These are phyloP conservation scores for Liparis tanakae DNA, from an alignment of 2,797 vertebrate species.

Conservation along the genomic window DNA sequence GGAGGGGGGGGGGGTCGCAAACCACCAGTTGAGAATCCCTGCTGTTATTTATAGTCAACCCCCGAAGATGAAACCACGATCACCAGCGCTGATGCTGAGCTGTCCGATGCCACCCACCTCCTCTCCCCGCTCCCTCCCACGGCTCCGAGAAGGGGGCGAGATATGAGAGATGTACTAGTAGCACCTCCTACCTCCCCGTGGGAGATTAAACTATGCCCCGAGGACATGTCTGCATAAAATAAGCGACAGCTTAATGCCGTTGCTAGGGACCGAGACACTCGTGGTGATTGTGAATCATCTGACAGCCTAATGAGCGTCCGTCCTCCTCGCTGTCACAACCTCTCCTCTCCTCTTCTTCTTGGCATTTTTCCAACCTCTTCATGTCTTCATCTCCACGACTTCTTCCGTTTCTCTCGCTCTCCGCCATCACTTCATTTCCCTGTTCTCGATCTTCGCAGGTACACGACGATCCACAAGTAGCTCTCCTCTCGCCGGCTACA, in stretches of 20 bases:
- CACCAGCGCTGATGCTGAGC: constrained; percentile 23
- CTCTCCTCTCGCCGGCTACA: neutral
- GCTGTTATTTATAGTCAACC: constrained; percentile 21
- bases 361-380: constrained; percentile 31
- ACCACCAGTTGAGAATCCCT: no score
- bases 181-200: constrained; percentile 15
- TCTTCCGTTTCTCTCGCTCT: neutral
- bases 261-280: constrained; percentile 24
- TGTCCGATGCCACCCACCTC: constrained; percentile 22
- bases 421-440: constrained; percentile 1
- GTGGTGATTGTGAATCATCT: constrained; percentile 27
- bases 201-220: constrained; percentile 55
- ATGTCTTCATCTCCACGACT: constrained; percentile 19
- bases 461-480: neutral
- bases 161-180: constrained; percentile 8
- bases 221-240: constrained; percentile 41
- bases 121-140: constrained; percentile 31
- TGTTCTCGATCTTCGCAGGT: neutral
- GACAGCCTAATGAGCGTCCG: constrained; percentile 35
- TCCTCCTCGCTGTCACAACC: neutral
- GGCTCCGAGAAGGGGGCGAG: constrained; percentile 29
- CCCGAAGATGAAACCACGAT: constrained; percentile 28
- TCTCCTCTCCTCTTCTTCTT: constrained; percentile 12
- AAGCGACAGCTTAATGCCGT: constrained; percentile 30
- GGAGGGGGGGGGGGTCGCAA: no score